phyloP scores from a whole-genome alignment of 1,140 invertebrate genomes.

The Aphaenogaster ashmeadi region DNA sequence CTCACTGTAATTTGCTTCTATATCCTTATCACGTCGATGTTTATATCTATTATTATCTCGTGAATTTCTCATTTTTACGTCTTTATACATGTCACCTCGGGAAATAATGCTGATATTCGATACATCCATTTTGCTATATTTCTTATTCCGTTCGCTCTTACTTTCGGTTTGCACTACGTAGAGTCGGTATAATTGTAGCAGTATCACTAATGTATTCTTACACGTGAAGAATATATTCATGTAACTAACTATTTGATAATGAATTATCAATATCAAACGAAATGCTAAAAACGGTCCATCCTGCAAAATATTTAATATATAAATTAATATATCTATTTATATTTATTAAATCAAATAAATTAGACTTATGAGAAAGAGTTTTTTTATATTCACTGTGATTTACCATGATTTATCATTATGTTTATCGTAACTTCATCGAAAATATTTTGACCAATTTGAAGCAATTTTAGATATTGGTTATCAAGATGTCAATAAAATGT shows the following conservation, averaged over 20 bases:
- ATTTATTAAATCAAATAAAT: conserved; percentile 33
- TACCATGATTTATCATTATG: neutral
- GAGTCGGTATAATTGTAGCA: conserved; percentile 94
- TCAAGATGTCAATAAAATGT: neutral
- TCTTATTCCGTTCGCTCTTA: conserved; percentile 83
- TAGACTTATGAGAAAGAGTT: neutral
- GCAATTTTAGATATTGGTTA: neutral
- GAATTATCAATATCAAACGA: conserved; percentile 93
- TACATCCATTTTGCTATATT: conserved; percentile 80
- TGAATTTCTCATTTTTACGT: conserved; percentile 56
- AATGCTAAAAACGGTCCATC: conserved; percentile 96
- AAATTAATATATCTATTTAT: neutral
- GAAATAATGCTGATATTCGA: conserved; percentile 89
- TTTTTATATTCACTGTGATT: neutral
- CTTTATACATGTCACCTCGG: conserved; percentile 82
- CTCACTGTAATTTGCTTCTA: conserved; percentile 78
- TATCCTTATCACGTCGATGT: conserved; percentile 69
- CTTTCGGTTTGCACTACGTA: conserved; percentile 91
- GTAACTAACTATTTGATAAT: conserved; percentile 95
- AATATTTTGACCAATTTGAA: neutral
- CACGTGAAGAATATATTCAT: conserved; percentile 98
- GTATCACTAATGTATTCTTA: conserved; percentile 95
- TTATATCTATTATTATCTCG: conserved; percentile 70
- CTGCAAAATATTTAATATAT: conserved; percentile 72
- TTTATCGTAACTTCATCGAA: neutral